Evolutionary conservation across 64 coral and sea anemone genomes (phyloP).

Genomic region (Actinia tenebrosa): DNA sequence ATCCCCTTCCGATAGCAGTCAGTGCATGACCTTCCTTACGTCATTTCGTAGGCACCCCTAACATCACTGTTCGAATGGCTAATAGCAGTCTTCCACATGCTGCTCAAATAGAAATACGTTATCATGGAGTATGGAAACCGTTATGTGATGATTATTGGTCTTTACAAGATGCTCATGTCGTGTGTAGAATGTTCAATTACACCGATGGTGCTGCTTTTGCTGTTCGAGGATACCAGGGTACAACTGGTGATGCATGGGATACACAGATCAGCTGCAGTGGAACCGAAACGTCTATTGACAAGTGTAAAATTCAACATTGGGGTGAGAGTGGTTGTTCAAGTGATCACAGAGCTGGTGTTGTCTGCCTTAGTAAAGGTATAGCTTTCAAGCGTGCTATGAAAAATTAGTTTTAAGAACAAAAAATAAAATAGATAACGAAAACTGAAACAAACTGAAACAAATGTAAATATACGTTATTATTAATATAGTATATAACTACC

Average conservation of each 20-base stretch:
- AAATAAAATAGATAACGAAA: no score
- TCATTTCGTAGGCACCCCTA: not conserved
- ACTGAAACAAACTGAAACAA: no score
- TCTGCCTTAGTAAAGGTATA: not conserved
- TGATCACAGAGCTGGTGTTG: not conserved
- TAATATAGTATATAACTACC: no score
- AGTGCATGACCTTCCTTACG: not conserved
- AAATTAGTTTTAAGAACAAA: no score
- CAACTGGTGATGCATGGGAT: not conserved
- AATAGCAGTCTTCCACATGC: constrained; percentile 21
- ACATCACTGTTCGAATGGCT: constrained; percentile 10
- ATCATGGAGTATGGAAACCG: constrained; percentile 33
- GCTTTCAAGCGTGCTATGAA: no score
- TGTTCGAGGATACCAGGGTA: not conserved
- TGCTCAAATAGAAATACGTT: constrained; percentile 34
- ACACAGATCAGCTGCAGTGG: not conserved
- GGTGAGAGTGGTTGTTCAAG: not conserved
- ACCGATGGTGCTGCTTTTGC: not conserved
- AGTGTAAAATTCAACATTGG: not conserved
- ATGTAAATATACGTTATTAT: no score
- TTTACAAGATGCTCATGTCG: constrained; percentile 25
- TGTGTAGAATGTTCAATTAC: constrained; percentile 39
- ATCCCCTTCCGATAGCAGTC: no score
- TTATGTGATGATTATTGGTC: constrained; percentile 35
- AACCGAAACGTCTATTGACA: not conserved